A percentile compares a stretch with the other conserved stretches of the same genome.
Evolutionary conservation across 2,113 vertebrate genomes (phyloP).

Genomic region (Lepus timidus): DNA sequence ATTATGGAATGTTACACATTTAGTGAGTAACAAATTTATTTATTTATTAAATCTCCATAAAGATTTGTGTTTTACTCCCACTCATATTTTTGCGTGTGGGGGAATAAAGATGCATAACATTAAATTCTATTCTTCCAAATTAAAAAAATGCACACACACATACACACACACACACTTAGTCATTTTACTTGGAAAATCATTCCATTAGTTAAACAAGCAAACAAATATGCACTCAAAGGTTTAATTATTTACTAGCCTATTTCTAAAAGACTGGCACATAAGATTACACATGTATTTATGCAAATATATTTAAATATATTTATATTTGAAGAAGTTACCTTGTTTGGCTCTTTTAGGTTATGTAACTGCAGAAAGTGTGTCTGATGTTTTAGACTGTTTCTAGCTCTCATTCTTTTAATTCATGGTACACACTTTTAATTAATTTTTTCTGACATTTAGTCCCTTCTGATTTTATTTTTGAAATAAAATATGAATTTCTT

Average conservation of each 20-base stretch:
- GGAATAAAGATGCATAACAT: neutral
- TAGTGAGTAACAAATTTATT: neutral
- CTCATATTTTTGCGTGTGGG: neutral
- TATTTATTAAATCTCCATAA: neutral
- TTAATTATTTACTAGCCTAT: slow-evolving; percentile 1
- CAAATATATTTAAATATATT: neutral
- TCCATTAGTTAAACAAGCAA: neutral
- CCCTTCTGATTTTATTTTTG: slow-evolving; percentile 71
- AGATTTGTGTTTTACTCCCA: neutral
- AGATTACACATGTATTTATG: neutral
- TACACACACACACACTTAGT: neutral
- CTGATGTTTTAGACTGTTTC: neutral
- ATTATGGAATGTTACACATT: neutral
- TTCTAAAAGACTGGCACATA: neutral
- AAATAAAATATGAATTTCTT: slow-evolving; percentile 81
- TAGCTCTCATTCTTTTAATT: slow-evolving; percentile 25
- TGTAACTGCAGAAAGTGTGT: neutral
- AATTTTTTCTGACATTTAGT: slow-evolving; percentile 76
- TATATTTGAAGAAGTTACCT: neutral
- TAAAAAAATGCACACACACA: neutral
- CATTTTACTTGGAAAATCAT: slow-evolving; percentile 32
- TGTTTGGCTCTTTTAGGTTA: neutral
- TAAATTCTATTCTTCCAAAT: slow-evolving; percentile 33
- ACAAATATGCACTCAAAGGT: neutral
- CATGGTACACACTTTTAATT: slow-evolving; percentile 63